Percentiles rank a stretch among this genome's conserved stretches.
These are phyloP conservation scores for Monochamus saltuarius DNA, from an alignment of 1,140 invertebrate genomes.

Conservation along the genomic window DNA sequence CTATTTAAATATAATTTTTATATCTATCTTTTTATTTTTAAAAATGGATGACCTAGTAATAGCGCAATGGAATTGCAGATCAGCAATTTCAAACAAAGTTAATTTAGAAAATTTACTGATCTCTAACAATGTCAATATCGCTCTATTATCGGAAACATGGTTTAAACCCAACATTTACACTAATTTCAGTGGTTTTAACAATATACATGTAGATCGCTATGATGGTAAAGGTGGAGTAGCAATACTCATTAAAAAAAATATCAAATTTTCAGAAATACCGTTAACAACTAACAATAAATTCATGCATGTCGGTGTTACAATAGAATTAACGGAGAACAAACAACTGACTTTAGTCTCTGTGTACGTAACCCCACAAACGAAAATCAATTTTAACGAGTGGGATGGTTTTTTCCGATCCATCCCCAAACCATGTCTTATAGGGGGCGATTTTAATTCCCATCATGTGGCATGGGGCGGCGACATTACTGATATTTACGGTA, in stretches of 20 bases:
- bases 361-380: too few species aligned
- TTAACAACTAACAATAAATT: background rate
- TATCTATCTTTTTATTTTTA: background rate
- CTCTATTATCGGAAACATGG: too few species aligned
- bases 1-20: background rate
- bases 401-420: too few species aligned
- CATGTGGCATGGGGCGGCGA: constrained; percentile 3
- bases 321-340: background rate
- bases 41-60: background rate
- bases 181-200: background rate
- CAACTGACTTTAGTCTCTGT: too few species aligned
- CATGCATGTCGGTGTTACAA: background rate
- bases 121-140: background rate
- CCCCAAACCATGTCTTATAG: too few species aligned
- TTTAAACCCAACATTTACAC: background rate
- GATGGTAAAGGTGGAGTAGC: background rate
- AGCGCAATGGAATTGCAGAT: constrained; percentile 5
- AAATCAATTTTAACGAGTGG: too few species aligned
- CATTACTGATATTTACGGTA: background rate
- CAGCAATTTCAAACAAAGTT: background rate
- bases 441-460: too few species aligned
- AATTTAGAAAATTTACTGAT: background rate
- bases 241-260: background rate
- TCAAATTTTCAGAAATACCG: background rate
- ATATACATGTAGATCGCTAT: background rate